Evolutionary conservation across 1,140 invertebrate species (phyloP).

Genomic region (Drosophila punjabiensis): DNA sequence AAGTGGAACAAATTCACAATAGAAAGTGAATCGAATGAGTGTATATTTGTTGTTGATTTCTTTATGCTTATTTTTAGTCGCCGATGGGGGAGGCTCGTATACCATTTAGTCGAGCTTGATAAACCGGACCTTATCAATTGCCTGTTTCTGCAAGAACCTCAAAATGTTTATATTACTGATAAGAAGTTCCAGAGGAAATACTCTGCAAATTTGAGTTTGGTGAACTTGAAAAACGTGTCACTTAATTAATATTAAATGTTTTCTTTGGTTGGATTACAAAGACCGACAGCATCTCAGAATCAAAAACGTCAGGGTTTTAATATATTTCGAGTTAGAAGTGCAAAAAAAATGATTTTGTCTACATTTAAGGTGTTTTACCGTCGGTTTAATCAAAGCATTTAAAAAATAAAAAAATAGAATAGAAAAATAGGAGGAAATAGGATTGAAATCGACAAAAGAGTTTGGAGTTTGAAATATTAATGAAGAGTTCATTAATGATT

Average conservation of each 20-base stretch:
- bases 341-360: too few relatives aligned
- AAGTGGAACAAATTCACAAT: conserved; percentile 27
- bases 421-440: too few relatives aligned
- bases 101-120: conserved; percentile 19
- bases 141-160: conserved; percentile 21
- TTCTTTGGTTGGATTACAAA: not conserved
- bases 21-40: conserved; percentile 46
- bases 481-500: too few relatives aligned
- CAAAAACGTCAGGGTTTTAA: too few relatives aligned
- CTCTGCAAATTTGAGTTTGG: not conserved
- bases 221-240: not conserved
- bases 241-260: not conserved
- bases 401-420: too few relatives aligned
- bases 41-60: conserved; percentile 16
- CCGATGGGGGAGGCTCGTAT: conserved; percentile 4
- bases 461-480: too few relatives aligned
- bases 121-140: conserved; percentile 19
- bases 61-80: conserved; percentile 22
- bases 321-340: too few relatives aligned
- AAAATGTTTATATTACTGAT: conserved; percentile 23
- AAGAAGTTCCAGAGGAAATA: conserved; percentile 5
- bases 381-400: too few relatives aligned
- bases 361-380: too few relatives aligned
- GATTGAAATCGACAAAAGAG: too few relatives aligned
- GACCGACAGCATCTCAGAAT: too few relatives aligned